These are phyloP conservation scores for Heliconius sara DNA, from an alignment of 2,888 invertebrate genomes.

Conservation along the genomic window DNA sequence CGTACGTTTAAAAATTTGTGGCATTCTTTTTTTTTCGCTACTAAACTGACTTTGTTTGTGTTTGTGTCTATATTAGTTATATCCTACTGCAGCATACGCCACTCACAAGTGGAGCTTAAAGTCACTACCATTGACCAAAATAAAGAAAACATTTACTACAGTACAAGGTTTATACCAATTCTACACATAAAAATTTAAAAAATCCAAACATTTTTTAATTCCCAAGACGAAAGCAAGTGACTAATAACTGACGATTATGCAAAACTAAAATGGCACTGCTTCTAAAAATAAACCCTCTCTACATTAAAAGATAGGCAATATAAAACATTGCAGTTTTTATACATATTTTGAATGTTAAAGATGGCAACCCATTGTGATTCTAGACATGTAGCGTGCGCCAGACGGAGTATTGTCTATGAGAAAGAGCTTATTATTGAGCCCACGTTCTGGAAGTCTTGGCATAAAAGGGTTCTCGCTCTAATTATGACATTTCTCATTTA, in stretches of 20 bases:
- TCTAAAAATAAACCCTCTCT: background rate
- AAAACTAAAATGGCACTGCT: background rate
- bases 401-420: constrained; percentile 28
- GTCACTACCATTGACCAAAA: background rate
- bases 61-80: background rate
- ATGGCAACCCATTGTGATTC: constrained; percentile 28
- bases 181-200: background rate
- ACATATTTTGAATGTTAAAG: constrained; percentile 30
- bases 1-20: background rate
- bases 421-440: constrained; percentile 25
- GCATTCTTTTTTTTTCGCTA: background rate
- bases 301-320: constrained; percentile 15
- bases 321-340: constrained; percentile 12
- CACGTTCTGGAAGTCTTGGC: constrained; percentile 22
- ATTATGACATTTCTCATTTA: constrained; percentile 18
- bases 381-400: constrained; percentile 23
- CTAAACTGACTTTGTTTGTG: background rate
- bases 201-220: background rate
- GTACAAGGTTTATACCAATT: background rate
- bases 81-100: background rate
- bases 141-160: background rate
- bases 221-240: background rate
- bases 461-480: constrained; percentile 19
- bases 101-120: background rate
- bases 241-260: background rate